A percentile compares a stretch with the other conserved stretches of the same genome.
Conservation (phyloP, 2,888 invertebrate species). For the Platypus cylindrus region DNA sequence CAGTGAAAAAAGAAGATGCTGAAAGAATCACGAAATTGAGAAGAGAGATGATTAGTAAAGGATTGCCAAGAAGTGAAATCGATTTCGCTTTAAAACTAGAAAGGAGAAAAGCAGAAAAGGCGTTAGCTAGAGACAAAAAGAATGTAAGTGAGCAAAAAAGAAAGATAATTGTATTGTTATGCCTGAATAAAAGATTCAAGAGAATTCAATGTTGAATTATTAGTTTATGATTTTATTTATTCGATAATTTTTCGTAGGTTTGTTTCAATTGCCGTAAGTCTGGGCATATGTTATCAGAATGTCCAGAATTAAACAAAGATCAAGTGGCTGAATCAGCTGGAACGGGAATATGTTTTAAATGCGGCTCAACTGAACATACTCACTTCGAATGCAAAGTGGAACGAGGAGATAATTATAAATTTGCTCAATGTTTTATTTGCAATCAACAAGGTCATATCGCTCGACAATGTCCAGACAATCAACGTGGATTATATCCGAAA, state of each 20-base stretch:
- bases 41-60: constrained; percentile 50
- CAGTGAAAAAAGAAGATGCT: constrained; percentile 58
- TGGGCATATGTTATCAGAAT: constrained; percentile 71
- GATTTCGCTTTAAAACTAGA: constrained; percentile 54
- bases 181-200: too few relatives aligned
- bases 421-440: constrained; percentile 82
- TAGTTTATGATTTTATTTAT: not conserved
- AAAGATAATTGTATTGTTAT: too few relatives aligned
- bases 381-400: constrained; percentile 61
- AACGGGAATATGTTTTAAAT: constrained; percentile 73
- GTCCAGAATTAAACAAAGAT: constrained; percentile 53
- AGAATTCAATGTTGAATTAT: not conserved
- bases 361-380: constrained; percentile 79
- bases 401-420: constrained; percentile 55
- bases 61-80: constrained; percentile 55
- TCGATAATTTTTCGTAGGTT: constrained; percentile 34
- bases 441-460: constrained; percentile 79
- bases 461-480: constrained; percentile 78
- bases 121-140: constrained; percentile 49
- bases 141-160: constrained; percentile 50
- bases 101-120: constrained; percentile 59
- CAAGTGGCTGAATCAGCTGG: constrained; percentile 32
- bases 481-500: constrained; percentile 69
- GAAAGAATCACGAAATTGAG: constrained; percentile 48
- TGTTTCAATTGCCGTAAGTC: constrained; percentile 70